Evolutionary conservation across 2,888 invertebrate genomes (phyloP).

Genomic region (Agelastica alni): DNA sequence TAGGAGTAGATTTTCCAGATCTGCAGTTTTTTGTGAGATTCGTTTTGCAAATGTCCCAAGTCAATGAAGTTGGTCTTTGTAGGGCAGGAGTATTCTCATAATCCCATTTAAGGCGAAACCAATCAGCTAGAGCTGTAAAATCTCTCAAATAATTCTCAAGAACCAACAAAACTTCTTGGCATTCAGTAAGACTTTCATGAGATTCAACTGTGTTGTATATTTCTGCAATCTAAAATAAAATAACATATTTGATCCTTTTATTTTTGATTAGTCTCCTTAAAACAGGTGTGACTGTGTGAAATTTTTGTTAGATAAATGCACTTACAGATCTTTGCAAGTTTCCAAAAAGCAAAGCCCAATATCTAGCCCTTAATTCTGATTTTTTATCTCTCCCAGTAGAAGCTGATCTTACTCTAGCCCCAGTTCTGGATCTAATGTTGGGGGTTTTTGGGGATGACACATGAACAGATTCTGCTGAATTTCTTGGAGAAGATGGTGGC

Average conservation of each 20-base stretch:
- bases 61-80: constrained; percentile 84
- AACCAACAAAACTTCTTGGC: constrained; percentile 94
- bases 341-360: constrained; percentile 95
- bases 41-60: constrained; percentile 95
- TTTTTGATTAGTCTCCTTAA: background rate
- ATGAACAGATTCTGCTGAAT: constrained; percentile 41
- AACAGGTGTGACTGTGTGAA: background rate
- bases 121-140: constrained; percentile 90
- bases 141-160: constrained; percentile 93
- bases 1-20: constrained; percentile 57
- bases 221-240: constrained; percentile 71
- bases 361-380: constrained; percentile 85
- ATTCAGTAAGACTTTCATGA: constrained; percentile 91
- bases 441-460: constrained; percentile 17
- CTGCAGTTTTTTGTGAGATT: constrained; percentile 55
- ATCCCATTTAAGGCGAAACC: constrained; percentile 91
- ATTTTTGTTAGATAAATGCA: constrained; percentile 25
- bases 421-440: constrained; percentile 48
- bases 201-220: constrained; percentile 95
- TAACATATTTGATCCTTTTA: background rate
- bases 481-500: constrained; percentile 64
- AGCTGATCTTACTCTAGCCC: constrained; percentile 76
- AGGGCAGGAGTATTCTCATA: constrained; percentile 88
- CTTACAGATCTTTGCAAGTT: constrained; percentile 86
- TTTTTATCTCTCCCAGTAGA: constrained; percentile 86